Evolutionary conservation across 2,797 vertebrate genomes (phyloP), one percentile per base, ranked within the genome.

Genomic region (Trachurus trachurus): DNA sequence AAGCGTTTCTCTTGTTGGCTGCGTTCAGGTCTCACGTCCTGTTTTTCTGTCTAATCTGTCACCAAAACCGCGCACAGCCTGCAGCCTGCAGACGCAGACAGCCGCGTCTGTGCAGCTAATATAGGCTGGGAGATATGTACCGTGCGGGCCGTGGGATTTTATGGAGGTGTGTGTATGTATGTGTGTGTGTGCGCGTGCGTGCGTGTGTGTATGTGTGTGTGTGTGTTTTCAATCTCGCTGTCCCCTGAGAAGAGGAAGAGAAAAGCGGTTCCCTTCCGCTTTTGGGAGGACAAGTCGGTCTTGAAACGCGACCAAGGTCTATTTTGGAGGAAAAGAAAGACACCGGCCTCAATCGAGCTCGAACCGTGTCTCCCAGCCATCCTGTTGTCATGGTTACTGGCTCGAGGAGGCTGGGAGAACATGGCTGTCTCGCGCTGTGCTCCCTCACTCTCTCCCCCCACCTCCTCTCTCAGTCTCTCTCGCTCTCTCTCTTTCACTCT

Each of bases 341-440:
- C 95, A 94, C 96, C 95, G 96, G 90, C 95, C 91, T 96, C 95
- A 93, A 92, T 96, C 94, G 92, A 61, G 94, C 91, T 89, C 88
- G 90, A 95, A 94, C 95, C 94, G 94, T 95, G 96, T 97, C 97
- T 97, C 96, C 94, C 93, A 97, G 96, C 97, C 97, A 96, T 96
- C 95, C 89, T 95, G 98, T 99, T 98, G 98, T 98, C 98, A 99
- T 99, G 98, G 98, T 97, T 97, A 98, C 97, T 94, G 96, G 94
- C 94, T 95, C 44, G 84, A 95, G 94, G 97, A 98, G 97, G 96
- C 96, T 96, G 94, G 95, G 95, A 95, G 95, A 96, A 95, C 95
- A 96, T 96, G 94, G 94, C 96, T 96, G 94, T 95, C 95, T 95
- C 93, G 91, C 89, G 76, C 88, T 83, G 78, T 44, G 19, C 57